phyloP scores from a whole-genome alignment of 2,888 invertebrate genomes.

The Pheosia gnoma region DNA sequence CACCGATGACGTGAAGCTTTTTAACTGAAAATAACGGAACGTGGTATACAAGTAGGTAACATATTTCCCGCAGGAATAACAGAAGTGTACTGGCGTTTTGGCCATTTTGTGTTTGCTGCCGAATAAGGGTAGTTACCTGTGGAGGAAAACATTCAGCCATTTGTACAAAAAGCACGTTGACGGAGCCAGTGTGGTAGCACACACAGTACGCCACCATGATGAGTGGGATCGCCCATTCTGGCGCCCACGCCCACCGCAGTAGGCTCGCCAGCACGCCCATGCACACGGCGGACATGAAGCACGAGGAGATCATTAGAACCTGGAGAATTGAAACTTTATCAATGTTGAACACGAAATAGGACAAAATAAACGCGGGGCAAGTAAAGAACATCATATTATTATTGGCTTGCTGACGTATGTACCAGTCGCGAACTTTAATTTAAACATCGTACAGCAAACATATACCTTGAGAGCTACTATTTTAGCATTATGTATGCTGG shows the following conservation, averaged over 20 bases:
- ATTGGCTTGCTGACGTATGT: no score
- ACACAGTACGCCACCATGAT: conserved; percentile 52
- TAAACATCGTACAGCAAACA: no score
- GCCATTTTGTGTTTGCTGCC: no score
- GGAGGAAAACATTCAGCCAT: conserved; percentile 45
- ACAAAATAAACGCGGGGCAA: no score
- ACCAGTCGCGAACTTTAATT: no score
- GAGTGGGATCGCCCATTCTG: conserved; percentile 55
- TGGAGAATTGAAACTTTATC: conserved; percentile 15
- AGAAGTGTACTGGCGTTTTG: no score
- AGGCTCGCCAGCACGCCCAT: conserved; percentile 42
- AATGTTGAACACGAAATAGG: no score
- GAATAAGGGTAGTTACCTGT: conserved; percentile 35
- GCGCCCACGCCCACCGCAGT: conserved; percentile 49
- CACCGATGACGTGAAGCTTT: conserved; percentile 39
- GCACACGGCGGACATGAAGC: conserved; percentile 31
- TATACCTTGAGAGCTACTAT: no score
- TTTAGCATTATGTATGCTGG: no score
- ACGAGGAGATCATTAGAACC: conserved; percentile 48
- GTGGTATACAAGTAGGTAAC: no score
- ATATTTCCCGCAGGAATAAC: no score
- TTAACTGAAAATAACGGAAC: conserved; percentile 39
- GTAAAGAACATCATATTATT: no score
- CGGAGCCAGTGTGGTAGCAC: conserved; percentile 54
- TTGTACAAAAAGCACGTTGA: conserved; percentile 51